phyloP scores from a whole-genome alignment of 2,888 invertebrate genomes.

The Blomia tropicalis region DNA sequence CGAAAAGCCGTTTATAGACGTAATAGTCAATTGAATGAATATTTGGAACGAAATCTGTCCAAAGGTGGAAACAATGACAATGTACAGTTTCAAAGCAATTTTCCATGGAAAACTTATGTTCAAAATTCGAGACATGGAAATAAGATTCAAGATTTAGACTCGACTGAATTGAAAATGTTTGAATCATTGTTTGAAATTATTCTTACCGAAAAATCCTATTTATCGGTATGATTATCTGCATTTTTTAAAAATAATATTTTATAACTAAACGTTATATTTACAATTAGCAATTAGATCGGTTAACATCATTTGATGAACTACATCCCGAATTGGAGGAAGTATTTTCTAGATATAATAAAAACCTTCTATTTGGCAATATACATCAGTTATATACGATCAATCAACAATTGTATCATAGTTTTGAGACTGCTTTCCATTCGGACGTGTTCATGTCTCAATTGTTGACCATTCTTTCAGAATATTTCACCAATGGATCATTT shows the following conservation, averaged over 20 bases:
- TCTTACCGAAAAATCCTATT: conserved; percentile 5
- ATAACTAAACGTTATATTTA: not conserved
- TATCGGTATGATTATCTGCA: not conserved
- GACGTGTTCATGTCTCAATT: not conserved
- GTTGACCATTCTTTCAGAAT: not conserved
- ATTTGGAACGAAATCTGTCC: not conserved
- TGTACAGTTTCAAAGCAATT: not conserved
- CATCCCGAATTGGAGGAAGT: conserved; percentile 1
- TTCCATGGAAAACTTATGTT: not conserved
- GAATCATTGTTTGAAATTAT: conserved; percentile 5
- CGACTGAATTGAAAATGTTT: not conserved
- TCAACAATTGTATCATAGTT: not conserved
- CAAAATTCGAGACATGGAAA: not conserved
- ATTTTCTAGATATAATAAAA: not conserved
- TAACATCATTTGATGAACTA: not conserved
- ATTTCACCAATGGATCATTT: conserved; percentile 4
- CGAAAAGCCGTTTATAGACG: conserved; percentile 9
- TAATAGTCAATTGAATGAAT: conserved; percentile 3
- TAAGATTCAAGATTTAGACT: not conserved
- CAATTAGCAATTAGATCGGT: not conserved
- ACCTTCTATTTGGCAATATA: not conserved
- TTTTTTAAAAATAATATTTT: not conserved
- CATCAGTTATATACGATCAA: not conserved
- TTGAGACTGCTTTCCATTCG: not conserved
- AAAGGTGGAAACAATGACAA: not conserved